Conservation (phyloP, 2,113 vertebrate genomes). For the Sclerurus mexicanus region DNA sequence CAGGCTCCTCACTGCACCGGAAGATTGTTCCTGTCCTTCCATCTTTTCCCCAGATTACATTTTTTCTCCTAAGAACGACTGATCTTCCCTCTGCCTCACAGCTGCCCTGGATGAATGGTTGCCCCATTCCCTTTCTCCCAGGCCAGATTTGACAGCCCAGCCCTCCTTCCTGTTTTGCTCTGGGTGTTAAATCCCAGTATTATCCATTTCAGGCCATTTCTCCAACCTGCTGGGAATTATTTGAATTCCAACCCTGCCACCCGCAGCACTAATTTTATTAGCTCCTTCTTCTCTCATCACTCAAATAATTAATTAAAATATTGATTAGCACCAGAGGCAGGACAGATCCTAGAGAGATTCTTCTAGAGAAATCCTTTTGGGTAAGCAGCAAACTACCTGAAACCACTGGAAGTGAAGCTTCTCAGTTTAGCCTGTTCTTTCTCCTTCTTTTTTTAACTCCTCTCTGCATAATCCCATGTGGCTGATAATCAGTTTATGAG, state of each 20-base stretch:
- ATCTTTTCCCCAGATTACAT: not conserved
- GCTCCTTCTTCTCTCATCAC: not conserved
- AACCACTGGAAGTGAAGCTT: not conserved
- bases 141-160: not conserved
- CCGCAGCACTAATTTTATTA: not conserved
- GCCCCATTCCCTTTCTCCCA: not conserved
- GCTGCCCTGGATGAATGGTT: not conserved
- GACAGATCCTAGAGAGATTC: not conserved
- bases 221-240: not conserved
- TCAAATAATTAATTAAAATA: conserved; percentile 23
- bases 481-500: not conserved
- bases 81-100: not conserved
- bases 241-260: not conserved
- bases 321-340: not conserved
- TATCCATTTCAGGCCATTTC: not conserved
- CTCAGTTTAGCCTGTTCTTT: not conserved
- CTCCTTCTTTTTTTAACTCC: not conserved
- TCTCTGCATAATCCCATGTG: not conserved
- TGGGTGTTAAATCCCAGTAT: rapidly evolving
- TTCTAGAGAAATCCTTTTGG: not conserved
- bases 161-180: not conserved
- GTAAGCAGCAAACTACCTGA: not conserved
- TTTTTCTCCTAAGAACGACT: not conserved
- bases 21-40: not conserved
- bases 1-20: rapidly evolving